Conservation (phyloP, 2,888 invertebrate species). For the Apoda limacodes region DNA sequence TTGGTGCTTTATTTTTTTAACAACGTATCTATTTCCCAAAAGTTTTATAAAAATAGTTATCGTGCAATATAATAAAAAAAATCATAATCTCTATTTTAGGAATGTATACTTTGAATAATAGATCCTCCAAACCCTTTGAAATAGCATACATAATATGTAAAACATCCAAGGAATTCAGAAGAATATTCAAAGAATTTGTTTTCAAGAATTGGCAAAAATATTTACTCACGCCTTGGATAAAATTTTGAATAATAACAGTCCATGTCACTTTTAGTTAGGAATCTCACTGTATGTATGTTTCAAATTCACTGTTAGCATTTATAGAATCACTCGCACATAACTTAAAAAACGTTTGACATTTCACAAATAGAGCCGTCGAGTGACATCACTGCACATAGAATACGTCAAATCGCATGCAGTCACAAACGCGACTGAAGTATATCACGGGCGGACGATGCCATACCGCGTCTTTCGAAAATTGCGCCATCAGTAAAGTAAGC, state of each 20-base stretch:
- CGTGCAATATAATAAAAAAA: no score
- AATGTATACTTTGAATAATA: no score
- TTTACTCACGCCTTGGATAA: constrained; percentile 67
- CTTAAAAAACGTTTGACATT: constrained; percentile 65
- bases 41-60: no score
- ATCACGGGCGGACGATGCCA: constrained; percentile 68
- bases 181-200: constrained; percentile 56
- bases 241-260: constrained; percentile 70
- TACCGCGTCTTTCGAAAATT: constrained; percentile 73
- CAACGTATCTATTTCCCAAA: no score
- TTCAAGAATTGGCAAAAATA: constrained; percentile 52
- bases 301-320: constrained; percentile 60
- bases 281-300: constrained; percentile 58
- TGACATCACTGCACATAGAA: constrained; percentile 67
- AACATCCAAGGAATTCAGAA: constrained; percentile 29
- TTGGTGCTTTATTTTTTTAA: no score
- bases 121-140: no score
- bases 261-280: constrained; percentile 53
- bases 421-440: constrained; percentile 72
- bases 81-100: no score
- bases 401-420: constrained; percentile 71
- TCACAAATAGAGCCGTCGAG: constrained; percentile 66
- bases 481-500: constrained; percentile 69
- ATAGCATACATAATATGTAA: no score
- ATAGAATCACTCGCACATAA: constrained; percentile 62